Percentiles rank a stretch among this genome's conserved stretches.
phyloP scores from a whole-genome alignment of 2,888 invertebrate species.

The Tridacna crocea region DNA sequence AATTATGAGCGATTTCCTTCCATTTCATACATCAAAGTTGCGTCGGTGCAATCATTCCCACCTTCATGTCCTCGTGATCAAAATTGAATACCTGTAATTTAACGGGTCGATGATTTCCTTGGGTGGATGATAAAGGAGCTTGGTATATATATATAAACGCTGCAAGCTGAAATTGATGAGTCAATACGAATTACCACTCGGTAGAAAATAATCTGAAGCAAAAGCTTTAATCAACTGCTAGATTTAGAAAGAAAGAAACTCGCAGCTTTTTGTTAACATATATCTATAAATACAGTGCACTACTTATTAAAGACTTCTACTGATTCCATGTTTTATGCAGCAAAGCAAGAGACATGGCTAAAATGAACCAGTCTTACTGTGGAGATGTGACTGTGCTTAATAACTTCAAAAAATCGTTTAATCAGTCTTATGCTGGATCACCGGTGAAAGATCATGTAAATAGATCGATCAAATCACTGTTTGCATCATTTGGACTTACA shows the following conservation, averaged over 20 bases:
- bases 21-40: no score
- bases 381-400: neutral
- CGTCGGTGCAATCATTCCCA: neutral
- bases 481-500: slow-evolving; percentile 51
- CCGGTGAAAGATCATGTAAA: slow-evolving; percentile 42
- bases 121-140: no score
- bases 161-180: no score
- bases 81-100: neutral
- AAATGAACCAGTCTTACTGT: slow-evolving; percentile 2
- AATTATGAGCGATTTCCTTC: no score
- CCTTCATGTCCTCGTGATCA: neutral
- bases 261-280: neutral
- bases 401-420: slow-evolving; percentile 1
- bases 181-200: no score
- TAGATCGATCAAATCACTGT: slow-evolving; percentile 45
- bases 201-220: no score
- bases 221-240: neutral
- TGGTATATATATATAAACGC: no score
- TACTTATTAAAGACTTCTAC: neutral
- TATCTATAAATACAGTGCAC: neutral
- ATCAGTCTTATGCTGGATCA: slow-evolving; percentile 28
- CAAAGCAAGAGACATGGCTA: neutral
- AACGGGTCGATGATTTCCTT: neutral
- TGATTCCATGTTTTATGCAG: neutral
- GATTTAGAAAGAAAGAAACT: neutral